A percentile compares a stretch with the other conserved stretches of the same genome.
Conservation (phyloP, 2,113 vertebrate genomes). For the Camelus dromedarius region DNA sequence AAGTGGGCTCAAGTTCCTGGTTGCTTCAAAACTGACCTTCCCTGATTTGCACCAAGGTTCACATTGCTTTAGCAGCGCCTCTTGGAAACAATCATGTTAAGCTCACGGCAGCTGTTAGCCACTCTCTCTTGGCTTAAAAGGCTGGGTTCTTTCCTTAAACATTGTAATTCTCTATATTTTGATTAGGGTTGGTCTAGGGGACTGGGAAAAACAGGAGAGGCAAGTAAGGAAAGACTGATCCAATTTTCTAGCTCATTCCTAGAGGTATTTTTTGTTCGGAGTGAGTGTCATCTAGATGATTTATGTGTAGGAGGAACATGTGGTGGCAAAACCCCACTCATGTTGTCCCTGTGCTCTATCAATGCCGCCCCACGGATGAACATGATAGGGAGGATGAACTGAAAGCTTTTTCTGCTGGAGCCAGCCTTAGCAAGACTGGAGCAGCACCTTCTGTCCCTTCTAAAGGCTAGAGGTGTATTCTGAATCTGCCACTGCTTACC, state of each 20-base stretch:
- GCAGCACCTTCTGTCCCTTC: neutral
- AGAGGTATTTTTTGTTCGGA: neutral
- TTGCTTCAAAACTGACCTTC: neutral
- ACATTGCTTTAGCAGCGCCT: neutral
- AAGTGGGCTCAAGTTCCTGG: neutral
- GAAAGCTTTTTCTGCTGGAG: neutral
- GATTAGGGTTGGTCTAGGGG: neutral
- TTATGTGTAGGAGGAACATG: neutral
- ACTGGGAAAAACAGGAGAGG: neutral
- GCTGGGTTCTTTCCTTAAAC: neutral
- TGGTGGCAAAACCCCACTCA: neutral
- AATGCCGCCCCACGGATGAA: neutral
- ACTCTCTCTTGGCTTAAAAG: neutral
- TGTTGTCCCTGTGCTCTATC: neutral
- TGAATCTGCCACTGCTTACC: neutral
- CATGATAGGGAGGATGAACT: neutral
- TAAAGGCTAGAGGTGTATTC: neutral
- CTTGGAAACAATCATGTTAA: neutral
- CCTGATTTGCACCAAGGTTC: neutral
- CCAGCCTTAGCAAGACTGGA: neutral
- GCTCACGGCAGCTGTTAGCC: neutral
- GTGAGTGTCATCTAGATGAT: neutral
- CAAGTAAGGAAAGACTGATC: neutral
- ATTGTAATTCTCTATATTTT: neutral
- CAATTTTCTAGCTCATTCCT: constrained; percentile 2